Percentiles rank a stretch among this genome's conserved stretches.
phyloP scores from a whole-genome alignment of 2,888 invertebrate species.

The Dastarcus helophoroides region DNA sequence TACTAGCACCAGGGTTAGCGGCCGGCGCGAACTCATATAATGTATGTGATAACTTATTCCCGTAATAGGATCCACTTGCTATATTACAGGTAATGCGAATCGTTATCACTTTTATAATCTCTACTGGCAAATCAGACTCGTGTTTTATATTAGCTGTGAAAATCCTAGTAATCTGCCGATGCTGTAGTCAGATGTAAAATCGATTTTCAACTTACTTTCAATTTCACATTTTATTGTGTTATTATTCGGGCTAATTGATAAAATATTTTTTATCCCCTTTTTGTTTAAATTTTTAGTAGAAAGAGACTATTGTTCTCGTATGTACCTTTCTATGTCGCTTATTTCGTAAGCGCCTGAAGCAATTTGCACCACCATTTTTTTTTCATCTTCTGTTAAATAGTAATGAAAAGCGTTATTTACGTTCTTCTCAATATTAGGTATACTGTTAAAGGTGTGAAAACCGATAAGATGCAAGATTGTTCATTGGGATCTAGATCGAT shows the following conservation, averaged over 20 bases:
- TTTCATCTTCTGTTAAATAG: constrained; percentile 1
- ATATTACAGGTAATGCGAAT: constrained; percentile 21
- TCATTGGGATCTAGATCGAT: constrained; percentile 6
- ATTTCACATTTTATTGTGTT: constrained; percentile 7
- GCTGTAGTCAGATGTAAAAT: constrained; percentile 6
- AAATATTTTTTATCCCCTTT: constrained; percentile 1
- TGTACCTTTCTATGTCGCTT: constrained; percentile 1
- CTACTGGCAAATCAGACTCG: constrained; percentile 21
- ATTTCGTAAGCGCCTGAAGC: constrained; percentile 7
- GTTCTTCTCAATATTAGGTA: constrained; percentile 5
- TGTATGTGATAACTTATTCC: constrained; percentile 21
- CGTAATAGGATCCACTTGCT: constrained; percentile 19
- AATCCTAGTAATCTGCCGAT: constrained; percentile 20
- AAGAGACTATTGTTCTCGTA: constrained; percentile 1
- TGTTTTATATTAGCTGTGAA: constrained; percentile 13
- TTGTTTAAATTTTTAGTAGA: constrained; percentile 2
- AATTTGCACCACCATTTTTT: constrained; percentile 4
- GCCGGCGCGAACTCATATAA: constrained; percentile 26
- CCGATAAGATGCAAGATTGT: constrained; percentile 5
- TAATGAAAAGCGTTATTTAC: constrained; percentile 1
- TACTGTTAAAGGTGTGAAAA: constrained; percentile 6
- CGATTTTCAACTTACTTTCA: background rate
- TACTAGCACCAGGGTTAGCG: constrained; percentile 27
- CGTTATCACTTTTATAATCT: constrained; percentile 21
- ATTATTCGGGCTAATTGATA: constrained; percentile 6